Base-by-base conservation (phyloP, 2,797 vertebrate species). In the Sebastes jordani region DNA sequence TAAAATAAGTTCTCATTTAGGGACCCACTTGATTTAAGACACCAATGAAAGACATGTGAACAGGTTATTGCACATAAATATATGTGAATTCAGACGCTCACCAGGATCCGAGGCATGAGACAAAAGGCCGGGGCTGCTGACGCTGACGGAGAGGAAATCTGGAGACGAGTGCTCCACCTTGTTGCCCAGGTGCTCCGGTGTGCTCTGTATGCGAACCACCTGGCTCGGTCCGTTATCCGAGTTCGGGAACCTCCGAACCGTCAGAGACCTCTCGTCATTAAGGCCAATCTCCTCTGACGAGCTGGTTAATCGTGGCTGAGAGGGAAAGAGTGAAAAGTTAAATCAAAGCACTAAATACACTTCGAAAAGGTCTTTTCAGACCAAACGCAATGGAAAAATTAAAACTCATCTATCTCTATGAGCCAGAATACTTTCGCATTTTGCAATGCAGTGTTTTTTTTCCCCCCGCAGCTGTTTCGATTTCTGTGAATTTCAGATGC, bases 181-280 rank as follows among this genome's bases (percentile, higher is more conserved):
- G 89, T 84, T 88, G 89, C 93, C 91, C 23, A 72, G 71, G n/a
- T 92, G 91, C 67, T 95, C 95, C 1, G 98, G 97, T n/a, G 97
- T 98, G 77, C 97, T 99, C 86, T 97, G 97, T 76, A 97, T 96
- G 86, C 97, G 96, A 18, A 30, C 22, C 59, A 11, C 85, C 80
- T 95, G 95, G 10, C 87, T 88, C 2, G 95, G 94, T 30, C 96
- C 96, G 79, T 91, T 96, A 79, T 97, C 97, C 0, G 93, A 90
- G 78, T 96, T 96, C 0, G 97, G 97, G 80, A 97, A 97, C 73
- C 96, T 96, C 65, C 97, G 97, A 88, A 99, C 95, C 0, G 98
- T 99, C 90, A 96, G 94, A 75, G 93, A 96, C 59, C 94, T 93
- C 88, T 98, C 97, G 2, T 99, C 97, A 2, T 95, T 97, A 0